Base-by-base conservation (phyloP, 2,113 vertebrate species). In the Cyprinodon variegatus region DNA sequence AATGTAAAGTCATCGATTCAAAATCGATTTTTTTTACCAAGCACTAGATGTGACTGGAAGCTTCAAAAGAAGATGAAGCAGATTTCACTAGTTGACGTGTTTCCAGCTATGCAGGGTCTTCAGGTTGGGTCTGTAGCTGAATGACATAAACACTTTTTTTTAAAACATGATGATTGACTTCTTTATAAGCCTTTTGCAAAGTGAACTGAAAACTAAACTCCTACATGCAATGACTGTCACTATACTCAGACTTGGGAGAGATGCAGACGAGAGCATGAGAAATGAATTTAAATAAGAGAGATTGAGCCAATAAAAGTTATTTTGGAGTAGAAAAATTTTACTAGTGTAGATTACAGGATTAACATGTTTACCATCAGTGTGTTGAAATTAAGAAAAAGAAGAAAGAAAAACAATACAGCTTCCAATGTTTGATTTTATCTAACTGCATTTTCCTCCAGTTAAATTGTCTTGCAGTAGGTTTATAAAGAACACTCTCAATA, bases 71-170 rank as follows among this genome's bases (percentile, higher is more conserved):
- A 74, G 74, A 88, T 81, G 69, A 85, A 81, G 60, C 64, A 77
- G 64, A 11, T 20, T 40, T 29, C 36, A 40, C 53, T 29, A 79
- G 70, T 63, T 39, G 3, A 72, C 68, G 15, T 50, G 43, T 65
- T 61, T 74, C 84, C 78, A 64, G 74, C 77, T 76, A 78, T 10
- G 81, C 1, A 8, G 43, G 20, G 45, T 65, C 63, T 83, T 67
- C 65, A 70, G 17, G 78, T 68, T 50, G 40, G 68, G 70, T 75
- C 80, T 88, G 63, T 40, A 37, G 82, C 67, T 72, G 62, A 83
- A 50, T 63, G 62, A 70, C 39, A 57, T 17, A 45, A 20, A 41
- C 36, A 1, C 0, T 2, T 1, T 0, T 4, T 61, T 65, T n/a
- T 65, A 46, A 36, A 39, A 15, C 59, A 60, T 68, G 11, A n/a